A percentile compares a stretch with the other conserved stretches of the same genome.
Evolutionary conservation across 2,113 vertebrate species (phyloP).

Genomic region (Otocyon megalotis): DNA sequence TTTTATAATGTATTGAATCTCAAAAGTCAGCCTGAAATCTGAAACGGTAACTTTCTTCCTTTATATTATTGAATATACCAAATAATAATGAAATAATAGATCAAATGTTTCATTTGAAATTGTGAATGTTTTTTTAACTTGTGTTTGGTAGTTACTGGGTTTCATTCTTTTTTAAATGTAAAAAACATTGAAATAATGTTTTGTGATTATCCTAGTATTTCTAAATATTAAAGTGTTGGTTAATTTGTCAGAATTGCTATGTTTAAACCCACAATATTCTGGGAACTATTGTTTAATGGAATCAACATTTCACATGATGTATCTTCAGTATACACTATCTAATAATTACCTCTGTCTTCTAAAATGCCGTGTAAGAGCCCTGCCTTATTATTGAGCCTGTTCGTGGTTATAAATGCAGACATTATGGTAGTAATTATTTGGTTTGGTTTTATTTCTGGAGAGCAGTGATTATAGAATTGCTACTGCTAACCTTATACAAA

Average conservation of each 20-base stretch:
- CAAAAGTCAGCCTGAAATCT: constrained; percentile 31
- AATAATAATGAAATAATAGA: constrained; percentile 30
- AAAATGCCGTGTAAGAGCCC: neutral
- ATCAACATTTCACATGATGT: constrained; percentile 35
- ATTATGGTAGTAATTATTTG: constrained; percentile 32
- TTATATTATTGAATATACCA: neutral
- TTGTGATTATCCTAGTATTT: constrained; percentile 38
- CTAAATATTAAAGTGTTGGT: constrained; percentile 31
- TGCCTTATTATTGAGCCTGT: neutral
- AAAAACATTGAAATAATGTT: constrained; percentile 41
- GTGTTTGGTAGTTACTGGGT: neutral
- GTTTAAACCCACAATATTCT: neutral
- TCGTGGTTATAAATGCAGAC: constrained; percentile 3
- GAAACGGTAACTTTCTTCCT: constrained; percentile 4
- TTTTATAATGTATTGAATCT: constrained; percentile 18
- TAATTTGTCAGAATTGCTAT: constrained; percentile 38
- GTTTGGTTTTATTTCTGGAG: constrained; percentile 60
- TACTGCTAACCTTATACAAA: constrained; percentile 42
- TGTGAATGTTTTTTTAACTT: constrained; percentile 54
- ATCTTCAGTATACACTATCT: constrained; percentile 15
- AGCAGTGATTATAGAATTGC: constrained; percentile 47
- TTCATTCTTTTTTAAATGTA: constrained; percentile 55
- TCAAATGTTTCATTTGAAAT: constrained; percentile 52
- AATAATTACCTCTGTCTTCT: constrained; percentile 56
- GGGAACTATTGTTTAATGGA: constrained; percentile 40